Conservation (phyloP, 2,113 vertebrate species). For the Oreochromis tanganicae region DNA sequence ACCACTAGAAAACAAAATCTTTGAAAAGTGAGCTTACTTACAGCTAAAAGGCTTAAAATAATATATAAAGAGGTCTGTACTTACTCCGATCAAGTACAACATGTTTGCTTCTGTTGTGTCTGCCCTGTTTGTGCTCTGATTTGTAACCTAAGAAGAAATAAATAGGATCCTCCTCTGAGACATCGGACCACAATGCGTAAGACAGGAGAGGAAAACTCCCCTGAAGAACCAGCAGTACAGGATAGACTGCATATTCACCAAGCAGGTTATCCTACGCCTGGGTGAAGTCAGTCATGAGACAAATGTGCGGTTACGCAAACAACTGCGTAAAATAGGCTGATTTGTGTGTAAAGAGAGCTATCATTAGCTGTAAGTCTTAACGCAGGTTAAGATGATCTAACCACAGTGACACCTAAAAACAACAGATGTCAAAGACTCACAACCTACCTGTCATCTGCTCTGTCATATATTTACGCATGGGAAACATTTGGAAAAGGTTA, state of each 20-base stretch:
- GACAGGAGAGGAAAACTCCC: background rate
- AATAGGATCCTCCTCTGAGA: constrained; percentile 1
- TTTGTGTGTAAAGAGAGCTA: background rate
- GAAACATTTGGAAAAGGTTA: background rate
- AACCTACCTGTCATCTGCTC: background rate
- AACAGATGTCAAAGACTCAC: background rate
- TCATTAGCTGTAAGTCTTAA: background rate
- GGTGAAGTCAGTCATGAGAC: background rate
- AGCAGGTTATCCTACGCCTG: background rate
- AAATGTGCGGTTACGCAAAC: background rate
- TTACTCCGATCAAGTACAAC: constrained; percentile 63
- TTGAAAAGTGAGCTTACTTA: background rate
- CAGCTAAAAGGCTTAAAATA: background rate
- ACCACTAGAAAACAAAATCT: background rate
- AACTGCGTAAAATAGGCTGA: background rate
- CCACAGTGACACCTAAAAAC: background rate
- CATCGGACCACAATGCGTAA: background rate
- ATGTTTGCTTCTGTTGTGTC: constrained; percentile 26
- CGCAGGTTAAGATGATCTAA: background rate
- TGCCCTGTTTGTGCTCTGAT: background rate
- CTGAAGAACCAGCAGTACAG: constrained; percentile 45
- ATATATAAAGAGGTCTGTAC: background rate
- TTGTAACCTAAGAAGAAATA: background rate
- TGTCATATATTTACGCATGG: background rate
- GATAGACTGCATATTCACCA: constrained; percentile 38